Base-by-base conservation (phyloP, 2,888 invertebrate species). In the Coremacera marginata region DNA sequence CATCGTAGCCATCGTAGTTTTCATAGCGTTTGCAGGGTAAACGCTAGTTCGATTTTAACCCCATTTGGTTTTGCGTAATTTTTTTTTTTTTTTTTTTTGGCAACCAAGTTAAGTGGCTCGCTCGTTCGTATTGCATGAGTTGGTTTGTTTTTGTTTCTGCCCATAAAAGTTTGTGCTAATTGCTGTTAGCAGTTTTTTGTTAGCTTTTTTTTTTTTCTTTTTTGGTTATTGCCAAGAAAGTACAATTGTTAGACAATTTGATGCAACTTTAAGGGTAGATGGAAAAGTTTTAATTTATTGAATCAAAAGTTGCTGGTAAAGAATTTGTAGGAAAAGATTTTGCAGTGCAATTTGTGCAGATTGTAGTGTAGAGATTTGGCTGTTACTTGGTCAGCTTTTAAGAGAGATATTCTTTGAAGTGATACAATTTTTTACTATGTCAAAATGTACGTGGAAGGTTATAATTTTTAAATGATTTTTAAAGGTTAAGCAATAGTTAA, bases 21-120 rank as follows among this genome's bases (percentile, higher is more conserved):
- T 22, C n/a, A 14, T 67, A 37, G 37, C 44, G 44, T 22, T 44
- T 65, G 19, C 16, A 19, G 49, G 25, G 22, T 11, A 3, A 44
- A 9, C 27, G 31, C n/a, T 51, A 25, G 68, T 27, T 22, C 7
- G 27, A 65, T 27, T 34, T 27, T n/a, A 34, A 34, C 34, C 63
- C 34, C 22, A 8, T 14, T 31, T 16, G 34, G 8, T 34, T 63
- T n/a, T 4, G n/a, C 49, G 51, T n/a, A 9, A 16, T 5, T 68
- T 34, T 44, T 51, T 19, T 49, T 14, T 5, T 44, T 44, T 44
- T 44, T 44, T 11, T 44, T 44, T 44, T 44, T 44, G 67, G 67
- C 67, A 49, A 22, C 37, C 67, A 22, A 49, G 51, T 51, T 51
- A 68, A 68, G 68, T 68, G 68, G 44, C 44, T 44, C 14, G 11